These are phyloP conservation scores for Polydesmus complanatus DNA, from an alignment of 2,888 invertebrate species.

Conservation along the genomic window DNA sequence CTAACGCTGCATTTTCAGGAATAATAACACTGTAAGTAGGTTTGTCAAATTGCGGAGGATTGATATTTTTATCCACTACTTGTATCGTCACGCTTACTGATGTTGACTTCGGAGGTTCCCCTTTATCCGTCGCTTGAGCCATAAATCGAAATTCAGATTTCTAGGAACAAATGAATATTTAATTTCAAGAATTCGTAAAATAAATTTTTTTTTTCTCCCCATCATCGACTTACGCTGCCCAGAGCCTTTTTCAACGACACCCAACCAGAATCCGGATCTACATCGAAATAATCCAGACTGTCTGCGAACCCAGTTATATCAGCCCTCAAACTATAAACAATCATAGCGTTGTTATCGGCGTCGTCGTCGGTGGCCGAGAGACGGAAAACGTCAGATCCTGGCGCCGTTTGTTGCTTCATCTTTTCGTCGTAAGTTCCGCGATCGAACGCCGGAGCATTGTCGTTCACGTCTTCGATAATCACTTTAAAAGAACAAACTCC, in stretches of 20 bases:
- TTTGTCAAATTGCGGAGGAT: conserved; percentile 22
- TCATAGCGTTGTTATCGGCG: conserved; percentile 75
- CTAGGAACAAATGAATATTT: conserved; percentile 16
- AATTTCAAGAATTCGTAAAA: background rate
- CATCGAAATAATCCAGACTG: conserved; percentile 53
- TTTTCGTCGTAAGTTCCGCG: conserved; percentile 46
- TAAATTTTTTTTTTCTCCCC: background rate
- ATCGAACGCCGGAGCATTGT: conserved; percentile 68
- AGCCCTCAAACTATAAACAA: conserved; percentile 47
- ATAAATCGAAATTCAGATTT: conserved; percentile 17
- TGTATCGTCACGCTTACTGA: conserved; percentile 26
- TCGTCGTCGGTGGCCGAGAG: conserved; percentile 87
- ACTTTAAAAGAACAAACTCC: conserved; percentile 90
- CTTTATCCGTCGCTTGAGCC: conserved; percentile 29
- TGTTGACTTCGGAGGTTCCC: conserved; percentile 23
- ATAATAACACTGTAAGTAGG: background rate
- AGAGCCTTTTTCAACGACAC: conserved; percentile 51
- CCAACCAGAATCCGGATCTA: conserved; percentile 68
- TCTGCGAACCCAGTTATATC: conserved; percentile 28
- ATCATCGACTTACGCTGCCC: conserved; percentile 32
- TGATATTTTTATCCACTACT: conserved; percentile 25
- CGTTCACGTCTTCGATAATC: conserved; percentile 80
- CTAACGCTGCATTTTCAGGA: conserved; percentile 9
- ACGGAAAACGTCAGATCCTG: conserved; percentile 63
- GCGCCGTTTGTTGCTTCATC: conserved; percentile 63